These are phyloP conservation scores for Octodonta nipae DNA, from an alignment of 2,888 invertebrate genomes.

Conservation along the genomic window DNA sequence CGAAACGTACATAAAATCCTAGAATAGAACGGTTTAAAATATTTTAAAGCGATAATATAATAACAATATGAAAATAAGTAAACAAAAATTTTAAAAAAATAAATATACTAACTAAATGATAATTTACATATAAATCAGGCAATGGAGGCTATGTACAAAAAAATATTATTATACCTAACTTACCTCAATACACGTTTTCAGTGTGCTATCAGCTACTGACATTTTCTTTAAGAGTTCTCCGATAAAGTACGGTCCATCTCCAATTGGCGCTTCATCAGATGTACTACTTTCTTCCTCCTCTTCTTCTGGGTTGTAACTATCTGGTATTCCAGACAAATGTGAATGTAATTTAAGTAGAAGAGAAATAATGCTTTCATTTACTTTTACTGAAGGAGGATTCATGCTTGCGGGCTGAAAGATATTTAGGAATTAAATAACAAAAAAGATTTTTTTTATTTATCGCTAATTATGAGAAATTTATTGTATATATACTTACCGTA, in stretches of 20 bases:
- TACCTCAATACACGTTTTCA: slow-evolving; percentile 49
- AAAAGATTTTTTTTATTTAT: too few species aligned
- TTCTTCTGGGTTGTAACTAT: slow-evolving; percentile 51
- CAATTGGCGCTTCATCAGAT: slow-evolving; percentile 39
- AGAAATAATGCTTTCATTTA: slow-evolving; percentile 82
- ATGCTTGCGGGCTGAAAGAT: slow-evolving; percentile 21
- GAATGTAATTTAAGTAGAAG: slow-evolving; percentile 82
- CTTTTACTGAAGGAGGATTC: slow-evolving; percentile 31
- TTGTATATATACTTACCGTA: slow-evolving; percentile 6
- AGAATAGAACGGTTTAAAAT: too few species aligned
- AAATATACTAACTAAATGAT: not conserved
- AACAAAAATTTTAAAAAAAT: too few species aligned
- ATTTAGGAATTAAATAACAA: too few species aligned
- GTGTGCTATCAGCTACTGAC: slow-evolving; percentile 53
- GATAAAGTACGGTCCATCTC: slow-evolving; percentile 82
- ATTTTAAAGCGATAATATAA: too few species aligned
- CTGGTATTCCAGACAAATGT: slow-evolving; percentile 69
- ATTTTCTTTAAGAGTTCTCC: slow-evolving; percentile 66
- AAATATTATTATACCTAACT: slow-evolving; percentile 1
- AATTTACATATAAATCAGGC: not conserved
- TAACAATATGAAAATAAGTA: too few species aligned
- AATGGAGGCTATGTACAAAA: not conserved
- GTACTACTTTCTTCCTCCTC: slow-evolving; percentile 32
- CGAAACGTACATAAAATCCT: too few species aligned
- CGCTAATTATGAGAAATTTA: too few species aligned